phyloP scores from a whole-genome alignment of 2,113 vertebrate genomes.

The Columba janthina region DNA sequence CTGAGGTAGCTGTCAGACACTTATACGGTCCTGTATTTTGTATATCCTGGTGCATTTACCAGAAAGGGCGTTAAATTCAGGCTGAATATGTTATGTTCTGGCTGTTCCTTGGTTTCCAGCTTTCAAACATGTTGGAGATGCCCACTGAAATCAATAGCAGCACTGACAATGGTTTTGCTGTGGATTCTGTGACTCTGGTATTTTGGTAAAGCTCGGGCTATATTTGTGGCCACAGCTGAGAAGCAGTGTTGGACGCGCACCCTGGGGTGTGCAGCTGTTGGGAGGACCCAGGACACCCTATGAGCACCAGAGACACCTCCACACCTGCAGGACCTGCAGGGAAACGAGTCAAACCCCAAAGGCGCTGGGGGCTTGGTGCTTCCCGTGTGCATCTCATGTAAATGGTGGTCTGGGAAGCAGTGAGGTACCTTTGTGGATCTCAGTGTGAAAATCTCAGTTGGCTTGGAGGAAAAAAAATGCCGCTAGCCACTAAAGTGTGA shows the following conservation, averaged over 20 bases:
- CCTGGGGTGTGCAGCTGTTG: neutral
- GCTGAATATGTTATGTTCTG: neutral
- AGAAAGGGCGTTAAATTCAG: neutral
- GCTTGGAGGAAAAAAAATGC: neutral
- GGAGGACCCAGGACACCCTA: neutral
- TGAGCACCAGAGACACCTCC: neutral
- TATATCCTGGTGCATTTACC: fast-evolving
- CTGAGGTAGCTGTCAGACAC: neutral
- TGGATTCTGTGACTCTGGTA: neutral
- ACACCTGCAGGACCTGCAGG: neutral
- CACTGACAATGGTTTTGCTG: neutral
- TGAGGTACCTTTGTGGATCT: neutral
- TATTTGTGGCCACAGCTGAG: neutral
- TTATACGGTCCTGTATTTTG: neutral
- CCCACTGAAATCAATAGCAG: neutral
- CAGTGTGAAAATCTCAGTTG: neutral
- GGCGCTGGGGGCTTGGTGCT: neutral
- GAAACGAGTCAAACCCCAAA: neutral
- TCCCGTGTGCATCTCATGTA: neutral
- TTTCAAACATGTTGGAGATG: neutral
- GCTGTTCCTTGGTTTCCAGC: neutral
- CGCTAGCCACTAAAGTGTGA: neutral
- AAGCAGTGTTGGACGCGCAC: fast-evolving
- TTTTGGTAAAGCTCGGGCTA: neutral
- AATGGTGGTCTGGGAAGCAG: neutral